Conservation (phyloP, 2,888 invertebrate species). For the Oscheius sp. region DNA sequence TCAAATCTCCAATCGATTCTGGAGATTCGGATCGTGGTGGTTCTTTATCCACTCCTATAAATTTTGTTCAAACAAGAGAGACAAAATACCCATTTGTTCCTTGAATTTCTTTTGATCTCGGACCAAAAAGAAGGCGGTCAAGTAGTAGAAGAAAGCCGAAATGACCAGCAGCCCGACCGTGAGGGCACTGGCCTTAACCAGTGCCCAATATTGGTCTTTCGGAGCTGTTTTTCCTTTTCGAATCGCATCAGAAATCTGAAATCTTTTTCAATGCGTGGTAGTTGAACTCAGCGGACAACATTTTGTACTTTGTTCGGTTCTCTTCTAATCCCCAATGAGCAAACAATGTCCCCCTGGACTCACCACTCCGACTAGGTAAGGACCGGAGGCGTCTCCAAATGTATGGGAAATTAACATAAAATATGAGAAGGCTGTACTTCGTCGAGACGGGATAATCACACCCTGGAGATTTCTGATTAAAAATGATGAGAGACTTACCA, state of each 20-base stretch:
- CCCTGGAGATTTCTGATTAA: constrained; percentile 79
- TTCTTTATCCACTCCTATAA: constrained; percentile 3
- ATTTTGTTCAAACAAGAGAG: neutral
- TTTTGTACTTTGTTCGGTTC: no score
- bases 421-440: constrained; percentile 95
- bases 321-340: no score
- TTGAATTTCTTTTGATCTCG: constrained; percentile 44
- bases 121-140: constrained; percentile 42
- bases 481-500: constrained; percentile 46
- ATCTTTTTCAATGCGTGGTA: neutral
- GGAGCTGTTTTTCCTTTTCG: constrained; percentile 45
- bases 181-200: constrained; percentile 42
- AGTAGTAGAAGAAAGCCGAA: constrained; percentile 44
- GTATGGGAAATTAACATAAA: constrained; percentile 96
- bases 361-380: constrained; percentile 84
- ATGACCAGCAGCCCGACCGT: constrained; percentile 43
- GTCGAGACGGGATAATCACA: constrained; percentile 90
- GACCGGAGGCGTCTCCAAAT: constrained; percentile 98
- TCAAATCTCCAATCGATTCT: neutral
- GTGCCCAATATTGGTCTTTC: constrained; percentile 46
- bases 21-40: constrained; percentile 3
- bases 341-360: no score
- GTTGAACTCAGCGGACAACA: neutral
- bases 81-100: constrained; percentile 42
- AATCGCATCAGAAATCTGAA: constrained; percentile 60